Evolutionary conservation across 1,140 invertebrate genomes (phyloP).

Genomic region (Drosophila saltans): DNA sequence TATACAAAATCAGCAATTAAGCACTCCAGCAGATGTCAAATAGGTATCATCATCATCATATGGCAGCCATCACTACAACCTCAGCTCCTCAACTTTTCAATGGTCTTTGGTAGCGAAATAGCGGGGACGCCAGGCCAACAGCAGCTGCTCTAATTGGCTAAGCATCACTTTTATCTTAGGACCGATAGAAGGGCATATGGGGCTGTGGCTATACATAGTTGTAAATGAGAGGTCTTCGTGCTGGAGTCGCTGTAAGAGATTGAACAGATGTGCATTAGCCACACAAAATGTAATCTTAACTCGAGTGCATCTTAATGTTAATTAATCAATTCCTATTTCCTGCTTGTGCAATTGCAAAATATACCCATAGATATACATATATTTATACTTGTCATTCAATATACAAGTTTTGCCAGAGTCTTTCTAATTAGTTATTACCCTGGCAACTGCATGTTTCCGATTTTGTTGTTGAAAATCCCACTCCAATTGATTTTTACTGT

Average conservation of each 20-base stretch:
- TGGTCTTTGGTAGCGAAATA: conserved; percentile 66
- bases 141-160: conserved; percentile 62
- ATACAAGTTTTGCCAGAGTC: no score
- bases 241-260: conserved; percentile 60
- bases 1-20: conserved; percentile 48
- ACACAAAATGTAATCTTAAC: conserved; percentile 14
- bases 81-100: conserved; percentile 27
- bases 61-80: conserved; percentile 66
- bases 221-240: conserved; percentile 70
- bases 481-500: neutral
- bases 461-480: no score
- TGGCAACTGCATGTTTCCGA: neutral
- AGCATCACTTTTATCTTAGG: conserved; percentile 52
- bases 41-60: conserved; percentile 61
- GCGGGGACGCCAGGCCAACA: conserved; percentile 19
- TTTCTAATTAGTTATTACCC: neutral
- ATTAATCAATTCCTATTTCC: no score
- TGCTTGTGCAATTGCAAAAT: no score
- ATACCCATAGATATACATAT: no score
- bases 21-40: conserved; percentile 52
- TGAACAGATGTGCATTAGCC: neutral
- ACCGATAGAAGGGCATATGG: conserved; percentile 69
- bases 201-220: conserved; percentile 73
- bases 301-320: conserved; percentile 10
- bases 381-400: neutral